Evolutionary conservation across 2,113 vertebrate genomes (phyloP).

Genomic region (Apistogramma diplotaenia): DNA sequence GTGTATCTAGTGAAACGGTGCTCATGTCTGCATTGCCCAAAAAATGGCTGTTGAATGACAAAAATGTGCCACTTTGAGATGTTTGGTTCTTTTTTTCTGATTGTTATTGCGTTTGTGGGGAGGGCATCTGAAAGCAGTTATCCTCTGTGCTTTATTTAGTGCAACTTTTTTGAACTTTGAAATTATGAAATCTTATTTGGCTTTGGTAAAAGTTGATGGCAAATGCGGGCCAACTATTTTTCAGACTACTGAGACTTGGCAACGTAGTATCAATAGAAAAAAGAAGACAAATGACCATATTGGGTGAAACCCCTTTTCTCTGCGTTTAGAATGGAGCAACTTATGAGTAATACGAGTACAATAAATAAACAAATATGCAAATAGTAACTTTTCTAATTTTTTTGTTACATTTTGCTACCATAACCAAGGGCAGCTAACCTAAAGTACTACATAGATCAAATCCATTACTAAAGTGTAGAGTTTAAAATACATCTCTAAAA

Average conservation of each 20-base stretch:
- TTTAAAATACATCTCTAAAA: not conserved
- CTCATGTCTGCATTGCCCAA: not conserved
- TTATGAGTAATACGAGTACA: not conserved
- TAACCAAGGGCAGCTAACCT: not conserved
- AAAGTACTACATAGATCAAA: not conserved
- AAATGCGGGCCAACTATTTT: not conserved
- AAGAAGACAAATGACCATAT: not conserved
- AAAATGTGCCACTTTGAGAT: not conserved
- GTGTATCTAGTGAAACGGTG: not conserved
- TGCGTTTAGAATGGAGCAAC: not conserved
- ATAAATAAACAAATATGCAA: not conserved
- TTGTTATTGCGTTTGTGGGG: not conserved
- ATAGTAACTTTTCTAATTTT: not conserved
- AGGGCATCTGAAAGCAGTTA: not conserved
- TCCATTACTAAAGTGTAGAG: not conserved
- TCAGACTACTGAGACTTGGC: not conserved
- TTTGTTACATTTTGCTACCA: fast-evolving
- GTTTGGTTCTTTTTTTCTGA: not conserved
- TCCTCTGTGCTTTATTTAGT: not conserved
- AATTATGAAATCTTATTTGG: not conserved
- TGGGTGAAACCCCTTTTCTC: not conserved
- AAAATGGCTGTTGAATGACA: not conserved
- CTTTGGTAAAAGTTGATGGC: not conserved
- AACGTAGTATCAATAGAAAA: not conserved
- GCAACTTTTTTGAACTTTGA: not conserved